Evolutionary conservation across 2,797 vertebrate species (phyloP).

Genomic region (Epinephelus awoara): DNA sequence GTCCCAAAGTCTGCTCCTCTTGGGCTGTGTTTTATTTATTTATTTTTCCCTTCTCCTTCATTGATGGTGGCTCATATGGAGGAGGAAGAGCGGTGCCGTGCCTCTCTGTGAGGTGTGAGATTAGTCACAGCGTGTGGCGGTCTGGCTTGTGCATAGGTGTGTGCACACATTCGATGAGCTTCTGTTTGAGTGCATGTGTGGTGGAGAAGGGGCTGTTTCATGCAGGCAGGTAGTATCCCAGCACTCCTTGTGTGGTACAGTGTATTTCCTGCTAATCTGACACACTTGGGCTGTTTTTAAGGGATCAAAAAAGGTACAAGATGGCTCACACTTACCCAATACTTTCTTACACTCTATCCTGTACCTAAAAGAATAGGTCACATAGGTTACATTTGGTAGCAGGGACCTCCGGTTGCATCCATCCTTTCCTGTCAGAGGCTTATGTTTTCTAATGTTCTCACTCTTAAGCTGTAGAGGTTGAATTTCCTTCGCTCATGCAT

Average conservation of each 20-base stretch:
- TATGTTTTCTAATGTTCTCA: not conserved
- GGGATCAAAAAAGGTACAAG: not conserved
- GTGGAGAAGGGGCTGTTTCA: not conserved
- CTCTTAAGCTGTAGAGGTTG: not conserved
- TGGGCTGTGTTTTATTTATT: not conserved
- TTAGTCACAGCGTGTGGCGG: constrained; percentile 60
- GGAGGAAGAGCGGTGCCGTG: constrained; percentile 30
- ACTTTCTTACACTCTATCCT: not conserved
- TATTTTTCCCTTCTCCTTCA: not conserved
- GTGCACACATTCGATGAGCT: constrained; percentile 8
- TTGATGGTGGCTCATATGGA: constrained; percentile 33
- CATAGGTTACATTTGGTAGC: not conserved
- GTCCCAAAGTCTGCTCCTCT: constrained; percentile 13
- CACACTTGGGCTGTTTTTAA: not conserved
- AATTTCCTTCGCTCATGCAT: not conserved
- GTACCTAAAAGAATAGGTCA: not conserved
- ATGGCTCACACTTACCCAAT: not conserved
- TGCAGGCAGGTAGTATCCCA: too few relatives aligned
- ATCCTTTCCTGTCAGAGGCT: not conserved
- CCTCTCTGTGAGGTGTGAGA: constrained; percentile 62
- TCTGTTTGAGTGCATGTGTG: constrained; percentile 21
- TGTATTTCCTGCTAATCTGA: not conserved
- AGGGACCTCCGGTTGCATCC: not conserved
- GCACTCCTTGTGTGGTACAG: too few relatives aligned
- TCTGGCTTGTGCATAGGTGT: constrained; percentile 24